phyloP scores from a whole-genome alignment of 1,140 invertebrate genomes.

The Lycorma delicatula region DNA sequence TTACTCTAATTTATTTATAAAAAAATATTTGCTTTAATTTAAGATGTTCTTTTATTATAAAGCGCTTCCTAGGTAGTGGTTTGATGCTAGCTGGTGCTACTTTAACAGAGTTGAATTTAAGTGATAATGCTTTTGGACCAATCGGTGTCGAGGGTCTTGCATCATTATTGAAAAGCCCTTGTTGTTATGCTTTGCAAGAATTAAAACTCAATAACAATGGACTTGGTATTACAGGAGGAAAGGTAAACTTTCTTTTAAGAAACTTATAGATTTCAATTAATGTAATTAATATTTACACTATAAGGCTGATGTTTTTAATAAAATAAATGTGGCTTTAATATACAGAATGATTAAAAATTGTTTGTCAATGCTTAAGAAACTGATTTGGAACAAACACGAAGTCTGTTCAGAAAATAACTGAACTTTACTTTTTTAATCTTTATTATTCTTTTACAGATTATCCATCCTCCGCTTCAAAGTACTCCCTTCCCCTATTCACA shows the following conservation, averaged over 20 bases:
- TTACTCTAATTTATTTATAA: background rate
- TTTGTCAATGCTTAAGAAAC: too few species aligned
- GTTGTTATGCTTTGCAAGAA: slow-evolving; percentile 74
- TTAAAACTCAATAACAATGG: slow-evolving; percentile 92
- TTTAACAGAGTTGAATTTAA: slow-evolving; percentile 82
- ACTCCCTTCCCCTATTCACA: too few species aligned
- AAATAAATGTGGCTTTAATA: too few species aligned
- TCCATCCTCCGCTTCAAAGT: too few species aligned
- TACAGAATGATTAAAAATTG: too few species aligned
- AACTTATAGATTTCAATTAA: background rate
- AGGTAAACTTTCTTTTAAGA: slow-evolving; percentile 35
- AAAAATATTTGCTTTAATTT: background rate
- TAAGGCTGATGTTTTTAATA: too few species aligned
- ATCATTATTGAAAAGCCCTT: slow-evolving; percentile 70
- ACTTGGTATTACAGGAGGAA: slow-evolving; percentile 82
- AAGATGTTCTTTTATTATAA: slow-evolving; percentile 24
- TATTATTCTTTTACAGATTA: too few species aligned
- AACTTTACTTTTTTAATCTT: too few species aligned
- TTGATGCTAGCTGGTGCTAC: slow-evolving; percentile 69
- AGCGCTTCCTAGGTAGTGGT: slow-evolving; percentile 70
- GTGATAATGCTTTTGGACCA: slow-evolving; percentile 97
- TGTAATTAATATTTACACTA: background rate
- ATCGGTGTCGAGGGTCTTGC: slow-evolving; percentile 86
- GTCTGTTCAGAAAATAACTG: too few species aligned
- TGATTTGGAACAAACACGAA: too few species aligned